These are phyloP conservation scores for Empidonax traillii DNA, from an alignment of 2,113 vertebrate genomes.

Conservation along the genomic window DNA sequence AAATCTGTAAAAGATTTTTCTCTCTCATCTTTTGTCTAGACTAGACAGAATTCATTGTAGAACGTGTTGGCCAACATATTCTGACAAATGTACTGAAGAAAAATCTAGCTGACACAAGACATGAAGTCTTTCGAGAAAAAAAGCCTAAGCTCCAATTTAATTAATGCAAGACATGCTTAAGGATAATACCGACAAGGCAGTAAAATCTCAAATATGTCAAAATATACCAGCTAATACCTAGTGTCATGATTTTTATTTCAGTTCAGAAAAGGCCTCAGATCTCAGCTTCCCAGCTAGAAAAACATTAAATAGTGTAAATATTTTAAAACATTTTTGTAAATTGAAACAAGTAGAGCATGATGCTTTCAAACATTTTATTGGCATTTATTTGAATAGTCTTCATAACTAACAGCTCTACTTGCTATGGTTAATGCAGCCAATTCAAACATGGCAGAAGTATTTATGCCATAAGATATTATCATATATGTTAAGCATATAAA, in stretches of 20 bases:
- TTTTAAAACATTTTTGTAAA: background rate
- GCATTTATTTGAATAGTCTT: constrained; percentile 13
- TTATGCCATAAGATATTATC: background rate
- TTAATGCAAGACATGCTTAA: background rate
- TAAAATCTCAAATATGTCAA: background rate
- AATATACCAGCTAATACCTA: background rate
- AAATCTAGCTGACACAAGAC: background rate
- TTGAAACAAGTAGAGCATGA: background rate
- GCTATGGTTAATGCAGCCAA: constrained; percentile 13
- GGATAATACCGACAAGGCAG: background rate
- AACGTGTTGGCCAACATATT: background rate
- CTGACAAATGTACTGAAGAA: constrained; percentile 4
- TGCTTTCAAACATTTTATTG: background rate
- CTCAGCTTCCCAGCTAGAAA: background rate
- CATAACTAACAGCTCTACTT: background rate
- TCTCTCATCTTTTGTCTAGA: background rate
- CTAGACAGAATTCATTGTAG: background rate
- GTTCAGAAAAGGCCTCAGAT: background rate
- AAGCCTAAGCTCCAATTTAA: background rate
- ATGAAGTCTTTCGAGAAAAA: background rate
- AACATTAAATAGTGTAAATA: background rate
- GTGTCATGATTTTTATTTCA: background rate
- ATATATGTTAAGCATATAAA: background rate
- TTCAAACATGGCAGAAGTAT: constrained; percentile 4
- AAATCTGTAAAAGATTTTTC: background rate